phyloP scores from a whole-genome alignment of 2,888 invertebrate genomes.

The Eupsilia transversa region DNA sequence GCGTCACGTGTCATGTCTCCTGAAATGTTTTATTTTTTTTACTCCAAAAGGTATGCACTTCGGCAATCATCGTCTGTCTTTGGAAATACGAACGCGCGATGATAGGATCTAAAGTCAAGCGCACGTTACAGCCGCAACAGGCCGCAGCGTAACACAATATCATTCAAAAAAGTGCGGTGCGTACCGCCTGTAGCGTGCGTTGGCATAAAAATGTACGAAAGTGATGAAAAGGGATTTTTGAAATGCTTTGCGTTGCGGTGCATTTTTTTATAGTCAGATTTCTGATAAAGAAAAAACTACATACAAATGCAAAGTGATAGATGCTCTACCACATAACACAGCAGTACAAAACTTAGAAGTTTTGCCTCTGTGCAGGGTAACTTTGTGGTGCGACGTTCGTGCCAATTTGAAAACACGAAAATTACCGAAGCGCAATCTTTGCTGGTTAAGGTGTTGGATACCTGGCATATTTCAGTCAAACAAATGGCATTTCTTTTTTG shows the following conservation, averaged over 20 bases:
- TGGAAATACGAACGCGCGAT: background rate
- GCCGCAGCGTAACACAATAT: background rate
- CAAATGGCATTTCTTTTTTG: background rate
- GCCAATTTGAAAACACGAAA: background rate
- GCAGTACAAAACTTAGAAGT: background rate
- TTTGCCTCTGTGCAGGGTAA: background rate
- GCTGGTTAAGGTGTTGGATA: background rate
- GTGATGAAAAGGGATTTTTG: background rate
- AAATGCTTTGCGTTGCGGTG: background rate
- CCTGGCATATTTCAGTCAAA: background rate
- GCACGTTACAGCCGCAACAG: background rate
- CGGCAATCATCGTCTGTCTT: background rate
- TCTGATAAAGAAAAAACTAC: background rate
- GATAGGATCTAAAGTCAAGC: background rate
- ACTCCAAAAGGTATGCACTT: background rate
- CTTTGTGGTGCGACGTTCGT: background rate
- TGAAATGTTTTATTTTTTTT: constrained; percentile 8
- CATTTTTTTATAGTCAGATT: too few species aligned
- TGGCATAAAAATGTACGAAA: background rate
- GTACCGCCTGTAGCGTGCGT: background rate
- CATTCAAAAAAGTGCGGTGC: background rate
- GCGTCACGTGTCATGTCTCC: background rate
- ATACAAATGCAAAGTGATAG: background rate
- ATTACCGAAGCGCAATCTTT: background rate
- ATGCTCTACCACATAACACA: too few species aligned